phyloP scores from a whole-genome alignment of 2,888 invertebrate species.

The Harpalus rufipes region DNA sequence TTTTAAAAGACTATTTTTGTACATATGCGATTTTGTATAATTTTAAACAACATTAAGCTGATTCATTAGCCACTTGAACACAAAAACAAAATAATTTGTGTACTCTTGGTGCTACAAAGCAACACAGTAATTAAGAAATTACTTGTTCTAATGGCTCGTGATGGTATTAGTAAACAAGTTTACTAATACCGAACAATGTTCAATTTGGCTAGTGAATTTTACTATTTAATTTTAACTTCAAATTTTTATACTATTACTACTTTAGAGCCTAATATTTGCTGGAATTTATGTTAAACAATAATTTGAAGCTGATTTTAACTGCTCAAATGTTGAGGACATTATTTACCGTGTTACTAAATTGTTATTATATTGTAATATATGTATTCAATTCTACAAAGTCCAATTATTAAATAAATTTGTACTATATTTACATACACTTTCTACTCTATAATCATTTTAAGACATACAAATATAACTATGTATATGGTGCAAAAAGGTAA shows the following conservation, averaged over 20 bases:
- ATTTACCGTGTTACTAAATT: constrained; percentile 64
- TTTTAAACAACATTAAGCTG: constrained; percentile 18
- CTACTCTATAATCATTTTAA: constrained; percentile 6
- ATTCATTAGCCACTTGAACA: constrained; percentile 54
- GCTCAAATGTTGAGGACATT: constrained; percentile 54
- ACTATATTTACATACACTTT: constrained; percentile 59
- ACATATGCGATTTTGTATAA: constrained; percentile 40
- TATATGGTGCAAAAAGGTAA: constrained; percentile 1
- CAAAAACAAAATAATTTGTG: constrained; percentile 24
- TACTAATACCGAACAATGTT: constrained; percentile 40
- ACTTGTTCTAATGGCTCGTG: constrained; percentile 56
- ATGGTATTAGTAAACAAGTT: constrained; percentile 34
- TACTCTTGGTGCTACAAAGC: constrained; percentile 47
- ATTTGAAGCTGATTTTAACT: constrained; percentile 29
- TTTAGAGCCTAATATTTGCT: constrained; percentile 59
- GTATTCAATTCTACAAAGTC: constrained; percentile 65
- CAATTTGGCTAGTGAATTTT: constrained; percentile 59
- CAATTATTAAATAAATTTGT: constrained; percentile 67
- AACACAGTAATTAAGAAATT: constrained; percentile 37
- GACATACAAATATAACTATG: constrained; percentile 14
- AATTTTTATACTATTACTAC: constrained; percentile 45
- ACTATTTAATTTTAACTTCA: constrained; percentile 43
- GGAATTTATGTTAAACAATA: constrained; percentile 40
- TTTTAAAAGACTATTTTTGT: constrained; percentile 53
- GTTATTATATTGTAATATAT: constrained; percentile 67